Conservation (phyloP, 2,113 vertebrate species). For the Antigone vipio region DNA sequence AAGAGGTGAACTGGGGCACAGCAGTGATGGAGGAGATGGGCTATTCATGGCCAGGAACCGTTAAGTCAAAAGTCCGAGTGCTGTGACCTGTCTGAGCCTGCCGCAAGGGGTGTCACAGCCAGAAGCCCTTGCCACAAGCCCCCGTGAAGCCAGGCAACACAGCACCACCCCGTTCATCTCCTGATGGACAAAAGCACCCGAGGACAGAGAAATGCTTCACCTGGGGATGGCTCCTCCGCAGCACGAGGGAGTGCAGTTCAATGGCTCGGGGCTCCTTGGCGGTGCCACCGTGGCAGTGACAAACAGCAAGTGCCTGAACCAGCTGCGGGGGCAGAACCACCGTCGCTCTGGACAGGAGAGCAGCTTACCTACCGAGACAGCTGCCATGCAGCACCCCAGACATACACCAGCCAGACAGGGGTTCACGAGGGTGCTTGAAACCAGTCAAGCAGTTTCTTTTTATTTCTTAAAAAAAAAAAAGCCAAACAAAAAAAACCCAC, state of each 20-base stretch:
- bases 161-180: neutral
- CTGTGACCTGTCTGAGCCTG: rapidly evolving
- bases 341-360: rapidly evolving
- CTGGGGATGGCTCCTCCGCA: neutral
- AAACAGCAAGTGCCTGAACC: rapidly evolving
- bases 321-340: neutral
- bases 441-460: constrained; percentile 79
- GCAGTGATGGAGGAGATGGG: neutral
- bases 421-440: constrained; percentile 76
- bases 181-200: rapidly evolving
- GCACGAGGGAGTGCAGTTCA: neutral
- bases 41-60: rapidly evolving
- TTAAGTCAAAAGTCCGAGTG: neutral
- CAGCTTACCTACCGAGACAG: neutral
- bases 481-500: neutral
- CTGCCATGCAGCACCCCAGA: neutral
- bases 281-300: rapidly evolving
- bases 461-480: constrained; percentile 37
- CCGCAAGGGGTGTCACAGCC: neutral
- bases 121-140: neutral
- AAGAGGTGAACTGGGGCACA: neutral
- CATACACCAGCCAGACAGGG: neutral
- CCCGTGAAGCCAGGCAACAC: neutral
- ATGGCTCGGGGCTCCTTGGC: neutral
- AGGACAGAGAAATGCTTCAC: neutral